phyloP scores from a whole-genome alignment of 2,888 invertebrate species.

The Gastrophysa polygoni region DNA sequence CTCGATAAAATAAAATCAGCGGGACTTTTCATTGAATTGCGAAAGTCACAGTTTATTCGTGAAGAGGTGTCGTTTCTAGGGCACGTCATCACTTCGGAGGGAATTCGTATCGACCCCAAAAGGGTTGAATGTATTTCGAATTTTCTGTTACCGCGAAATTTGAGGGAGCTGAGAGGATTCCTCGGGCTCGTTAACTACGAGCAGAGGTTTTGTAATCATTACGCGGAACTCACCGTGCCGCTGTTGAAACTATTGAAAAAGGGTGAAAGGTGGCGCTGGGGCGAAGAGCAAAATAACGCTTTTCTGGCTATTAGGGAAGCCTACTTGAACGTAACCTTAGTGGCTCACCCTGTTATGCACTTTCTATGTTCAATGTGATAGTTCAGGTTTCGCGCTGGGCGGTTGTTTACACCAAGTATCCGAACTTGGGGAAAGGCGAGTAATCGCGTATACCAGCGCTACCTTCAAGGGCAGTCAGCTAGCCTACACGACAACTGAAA shows the following conservation, averaged over 20 bases:
- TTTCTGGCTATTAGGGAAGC: too few relatives aligned
- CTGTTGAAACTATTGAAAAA: constrained; percentile 15
- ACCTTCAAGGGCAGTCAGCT: too few relatives aligned
- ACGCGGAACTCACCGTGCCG: constrained; percentile 5
- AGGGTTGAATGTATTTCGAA: constrained; percentile 17
- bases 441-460: constrained; percentile 29
- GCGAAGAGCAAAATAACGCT: constrained; percentile 7
- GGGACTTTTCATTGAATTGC: constrained; percentile 16
- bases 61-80: constrained; percentile 10
- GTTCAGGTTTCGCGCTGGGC: constrained; percentile 14
- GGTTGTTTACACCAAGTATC: constrained; percentile 13
- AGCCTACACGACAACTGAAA: too few relatives aligned
- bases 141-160: constrained; percentile 18
- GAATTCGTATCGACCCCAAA: constrained; percentile 12
- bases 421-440: constrained; percentile 1
- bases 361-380: constrained; percentile 19
- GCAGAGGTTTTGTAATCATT: too few relatives aligned
- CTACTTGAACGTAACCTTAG: too few relatives aligned
- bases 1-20: constrained; percentile 8
- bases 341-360: too few relatives aligned
- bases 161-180: constrained; percentile 18
- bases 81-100: constrained; percentile 2
- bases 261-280: constrained; percentile 16
- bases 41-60: constrained; percentile 16
- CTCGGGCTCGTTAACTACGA: constrained; percentile 19